Evolutionary conservation across 2,113 vertebrate genomes (phyloP).

Genomic region (Pogona vitticeps): DNA sequence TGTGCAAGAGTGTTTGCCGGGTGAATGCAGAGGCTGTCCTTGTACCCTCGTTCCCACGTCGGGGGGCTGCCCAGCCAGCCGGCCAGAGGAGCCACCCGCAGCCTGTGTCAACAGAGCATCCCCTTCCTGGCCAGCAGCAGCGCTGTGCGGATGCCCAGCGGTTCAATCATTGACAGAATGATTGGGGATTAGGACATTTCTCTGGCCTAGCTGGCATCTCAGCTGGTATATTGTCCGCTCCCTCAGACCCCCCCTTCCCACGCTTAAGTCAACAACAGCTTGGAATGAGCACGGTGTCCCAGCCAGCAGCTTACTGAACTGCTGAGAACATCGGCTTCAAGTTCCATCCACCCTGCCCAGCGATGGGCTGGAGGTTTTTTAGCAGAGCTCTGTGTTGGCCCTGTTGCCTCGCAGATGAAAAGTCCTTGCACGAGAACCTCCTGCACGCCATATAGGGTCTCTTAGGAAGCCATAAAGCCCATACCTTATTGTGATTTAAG

Average conservation of each 20-base stretch:
- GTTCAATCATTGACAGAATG: constrained; percentile 23
- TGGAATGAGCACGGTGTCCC: constrained; percentile 1
- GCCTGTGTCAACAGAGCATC: neutral
- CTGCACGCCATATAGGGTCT: neutral
- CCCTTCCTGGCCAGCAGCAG: neutral
- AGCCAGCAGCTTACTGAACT: neutral
- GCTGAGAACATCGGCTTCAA: neutral
- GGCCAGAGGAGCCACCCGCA: neutral
- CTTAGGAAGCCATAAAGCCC: neutral
- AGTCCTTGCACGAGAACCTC: neutral
- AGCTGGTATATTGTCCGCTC: neutral
- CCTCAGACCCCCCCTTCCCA: neutral
- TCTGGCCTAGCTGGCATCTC: constrained; percentile 11
- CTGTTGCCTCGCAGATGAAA: neutral
- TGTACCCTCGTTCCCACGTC: neutral
- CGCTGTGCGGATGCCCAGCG: neutral
- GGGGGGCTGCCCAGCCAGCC: no score
- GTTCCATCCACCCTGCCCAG: neutral
- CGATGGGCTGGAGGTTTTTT: neutral
- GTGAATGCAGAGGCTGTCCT: neutral
- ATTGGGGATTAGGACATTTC: constrained; percentile 6
- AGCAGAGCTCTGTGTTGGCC: neutral
- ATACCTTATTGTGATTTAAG: neutral
- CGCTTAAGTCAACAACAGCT: constrained; percentile 30
- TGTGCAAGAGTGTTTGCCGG: neutral